Evolutionary conservation across 2,888 invertebrate species (phyloP).

Genomic region (Nemurella pictetii): DNA sequence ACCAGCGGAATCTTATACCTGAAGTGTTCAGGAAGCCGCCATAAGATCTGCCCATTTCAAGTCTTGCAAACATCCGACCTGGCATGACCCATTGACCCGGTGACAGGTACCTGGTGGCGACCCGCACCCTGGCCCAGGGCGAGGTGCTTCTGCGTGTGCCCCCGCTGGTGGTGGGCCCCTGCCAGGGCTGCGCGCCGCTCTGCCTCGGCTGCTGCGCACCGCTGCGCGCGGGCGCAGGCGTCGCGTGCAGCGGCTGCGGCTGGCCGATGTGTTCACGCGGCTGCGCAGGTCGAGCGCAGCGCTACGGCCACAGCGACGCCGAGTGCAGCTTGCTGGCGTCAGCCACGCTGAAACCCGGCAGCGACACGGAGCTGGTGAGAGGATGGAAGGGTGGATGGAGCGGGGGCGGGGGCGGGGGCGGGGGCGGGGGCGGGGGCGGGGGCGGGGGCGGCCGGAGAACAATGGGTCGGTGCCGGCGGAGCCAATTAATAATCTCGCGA

Average conservation of each 20-base stretch:
- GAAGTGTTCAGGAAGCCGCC: no score
- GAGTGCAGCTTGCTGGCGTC: slow-evolving; percentile 34
- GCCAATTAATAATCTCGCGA: background rate
- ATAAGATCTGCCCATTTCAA: no score
- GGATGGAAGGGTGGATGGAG: background rate
- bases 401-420: background rate
- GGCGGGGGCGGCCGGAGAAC: background rate
- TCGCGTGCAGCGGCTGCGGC: slow-evolving; percentile 41
- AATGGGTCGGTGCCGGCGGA: background rate
- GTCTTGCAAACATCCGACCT: no score
- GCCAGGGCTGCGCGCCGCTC: slow-evolving; percentile 45
- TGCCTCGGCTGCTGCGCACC: slow-evolving; percentile 47
- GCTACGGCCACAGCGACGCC: slow-evolving; percentile 40
- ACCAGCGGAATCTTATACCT: no score
- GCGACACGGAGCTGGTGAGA: slow-evolving; percentile 28
- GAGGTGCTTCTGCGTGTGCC: slow-evolving; percentile 46
- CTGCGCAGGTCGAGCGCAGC: slow-evolving; percentile 43
- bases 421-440: background rate
- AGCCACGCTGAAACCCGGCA: background rate
- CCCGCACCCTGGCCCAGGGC: slow-evolving; percentile 45
- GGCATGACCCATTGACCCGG: background rate
- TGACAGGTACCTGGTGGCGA: slow-evolving; percentile 46
- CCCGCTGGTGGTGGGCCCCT: slow-evolving; percentile 48
- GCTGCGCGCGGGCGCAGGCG: background rate
- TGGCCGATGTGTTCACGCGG: slow-evolving; percentile 48